Evolutionary conservation across 2,888 invertebrate genomes (phyloP).

Genomic region (Luperina testacea): DNA sequence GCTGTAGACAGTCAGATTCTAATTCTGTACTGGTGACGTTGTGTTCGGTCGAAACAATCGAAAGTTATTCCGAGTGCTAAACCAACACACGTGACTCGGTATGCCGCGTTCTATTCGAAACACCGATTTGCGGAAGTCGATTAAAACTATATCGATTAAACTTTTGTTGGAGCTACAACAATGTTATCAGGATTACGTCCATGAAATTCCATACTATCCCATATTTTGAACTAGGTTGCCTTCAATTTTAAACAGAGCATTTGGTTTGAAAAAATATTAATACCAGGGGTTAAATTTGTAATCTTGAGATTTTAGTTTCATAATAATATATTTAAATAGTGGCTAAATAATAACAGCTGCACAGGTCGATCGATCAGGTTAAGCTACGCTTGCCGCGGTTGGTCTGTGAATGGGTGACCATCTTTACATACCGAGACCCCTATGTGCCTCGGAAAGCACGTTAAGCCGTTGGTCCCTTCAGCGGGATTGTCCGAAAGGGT

Average conservation of each 20-base stretch:
- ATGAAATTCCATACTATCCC: neutral
- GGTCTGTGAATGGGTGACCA: too few species aligned
- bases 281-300: neutral
- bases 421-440: too few species aligned
- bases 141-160: slow-evolving; percentile 63
- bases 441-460: too few species aligned
- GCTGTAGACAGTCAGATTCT: slow-evolving; percentile 82
- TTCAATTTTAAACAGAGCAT: neutral
- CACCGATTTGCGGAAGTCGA: slow-evolving; percentile 78
- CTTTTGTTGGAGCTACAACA: slow-evolving; percentile 1
- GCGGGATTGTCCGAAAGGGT: too few species aligned
- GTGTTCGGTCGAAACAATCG: slow-evolving; percentile 84
- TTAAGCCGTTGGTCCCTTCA: too few species aligned
- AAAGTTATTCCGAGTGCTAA: slow-evolving; percentile 88
- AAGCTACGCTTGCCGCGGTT: too few species aligned
- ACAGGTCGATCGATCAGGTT: too few species aligned
- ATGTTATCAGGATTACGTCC: neutral
- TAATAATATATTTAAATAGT: neutral
- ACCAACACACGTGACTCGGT: slow-evolving; percentile 81
- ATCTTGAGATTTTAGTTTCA: neutral
- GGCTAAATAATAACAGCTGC: too few species aligned
- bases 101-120: slow-evolving; percentile 82
- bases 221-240: neutral
- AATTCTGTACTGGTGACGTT: slow-evolving; percentile 85
- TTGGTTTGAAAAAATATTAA: neutral